A percentile compares a stretch with the other conserved stretches of the same genome.
phyloP scores from a whole-genome alignment of 2,797 vertebrate genomes.

The Eospalax fontanierii region DNA sequence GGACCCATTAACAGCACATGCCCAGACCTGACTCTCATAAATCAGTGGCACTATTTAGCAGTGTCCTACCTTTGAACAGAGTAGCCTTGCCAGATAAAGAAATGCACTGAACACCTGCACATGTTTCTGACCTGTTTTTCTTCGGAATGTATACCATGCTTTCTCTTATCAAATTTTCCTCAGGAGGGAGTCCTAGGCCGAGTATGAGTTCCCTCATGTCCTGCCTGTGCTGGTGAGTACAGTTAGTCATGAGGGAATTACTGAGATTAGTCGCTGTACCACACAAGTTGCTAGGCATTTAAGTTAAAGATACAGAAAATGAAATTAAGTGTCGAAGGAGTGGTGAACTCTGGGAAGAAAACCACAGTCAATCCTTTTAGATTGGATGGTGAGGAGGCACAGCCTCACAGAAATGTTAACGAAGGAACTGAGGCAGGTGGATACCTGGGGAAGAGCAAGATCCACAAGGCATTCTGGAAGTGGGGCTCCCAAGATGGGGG shows the following conservation, averaged over 20 bases:
- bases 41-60: not conserved
- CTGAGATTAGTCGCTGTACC: not conserved
- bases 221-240: not conserved
- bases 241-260: not conserved
- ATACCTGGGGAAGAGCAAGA: not conserved
- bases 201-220: accelerated
- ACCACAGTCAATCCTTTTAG: not conserved
- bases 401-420: not conserved
- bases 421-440: not conserved
- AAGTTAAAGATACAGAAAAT: not conserved
- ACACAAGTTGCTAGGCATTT: not conserved
- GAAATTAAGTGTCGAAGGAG: not conserved
- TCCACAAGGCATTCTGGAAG: not conserved
- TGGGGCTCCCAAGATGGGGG: not conserved
- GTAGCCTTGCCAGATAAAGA: not conserved
- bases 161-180: not conserved
- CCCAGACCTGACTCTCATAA: not conserved
- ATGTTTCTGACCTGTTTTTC: not conserved
- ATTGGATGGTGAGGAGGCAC: not conserved
- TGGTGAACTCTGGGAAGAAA: not conserved
- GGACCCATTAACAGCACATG: not conserved
- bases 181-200: not conserved
- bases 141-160: not conserved
- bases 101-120: not conserved
- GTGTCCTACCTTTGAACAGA: not conserved